phyloP scores from a whole-genome alignment of 2,797 vertebrate species.

The Pithecia hirsuta region DNA sequence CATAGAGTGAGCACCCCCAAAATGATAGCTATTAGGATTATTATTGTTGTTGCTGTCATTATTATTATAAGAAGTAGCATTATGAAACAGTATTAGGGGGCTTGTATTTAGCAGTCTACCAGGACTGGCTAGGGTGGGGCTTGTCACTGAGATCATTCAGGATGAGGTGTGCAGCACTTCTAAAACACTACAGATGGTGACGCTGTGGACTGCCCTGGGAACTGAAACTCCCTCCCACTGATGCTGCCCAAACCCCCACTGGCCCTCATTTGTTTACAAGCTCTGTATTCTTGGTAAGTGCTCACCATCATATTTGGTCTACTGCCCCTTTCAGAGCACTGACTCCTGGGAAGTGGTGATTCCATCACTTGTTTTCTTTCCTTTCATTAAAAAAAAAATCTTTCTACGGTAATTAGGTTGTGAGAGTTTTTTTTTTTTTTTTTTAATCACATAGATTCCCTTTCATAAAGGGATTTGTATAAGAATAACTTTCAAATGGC shows the following conservation, averaged over 20 bases:
- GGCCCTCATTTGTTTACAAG: not conserved
- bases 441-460: not conserved
- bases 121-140: not conserved
- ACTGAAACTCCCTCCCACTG: not conserved
- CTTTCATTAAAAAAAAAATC: not conserved
- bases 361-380: not conserved
- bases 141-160: not conserved
- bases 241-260: not conserved
- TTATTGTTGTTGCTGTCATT: not conserved
- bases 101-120: not conserved
- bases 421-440: not conserved
- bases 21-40: not conserved
- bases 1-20: not conserved
- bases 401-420: not conserved
- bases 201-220: not conserved
- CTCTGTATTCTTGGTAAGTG: not conserved
- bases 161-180: not conserved
- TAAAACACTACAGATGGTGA: not conserved
- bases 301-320: not conserved
- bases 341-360: not conserved
- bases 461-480: not conserved
- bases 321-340: not conserved
- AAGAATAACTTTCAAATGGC: not conserved
- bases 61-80: not conserved
- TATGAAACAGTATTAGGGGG: not conserved